A percentile compares a stretch with the other conserved stretches of the same genome.
Evolutionary conservation across 2,888 invertebrate species (phyloP).

Genomic region (Synanthedon formicaeformis): DNA sequence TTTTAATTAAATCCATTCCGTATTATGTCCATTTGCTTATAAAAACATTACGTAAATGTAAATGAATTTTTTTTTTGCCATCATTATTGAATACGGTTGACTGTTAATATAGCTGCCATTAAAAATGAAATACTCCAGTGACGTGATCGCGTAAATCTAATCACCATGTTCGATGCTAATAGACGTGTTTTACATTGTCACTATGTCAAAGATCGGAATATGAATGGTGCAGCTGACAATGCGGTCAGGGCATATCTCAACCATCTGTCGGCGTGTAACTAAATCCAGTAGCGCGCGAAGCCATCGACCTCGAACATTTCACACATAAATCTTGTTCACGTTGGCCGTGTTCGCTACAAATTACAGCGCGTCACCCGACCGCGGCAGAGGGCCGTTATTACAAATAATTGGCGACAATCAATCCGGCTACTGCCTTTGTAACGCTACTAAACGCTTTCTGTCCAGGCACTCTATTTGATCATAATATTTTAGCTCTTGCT

Average conservation of each 20-base stretch:
- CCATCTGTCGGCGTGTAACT: neutral
- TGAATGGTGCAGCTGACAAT: neutral
- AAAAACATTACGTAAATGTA: too few relatives aligned
- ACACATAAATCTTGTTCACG: slow-evolving; percentile 49
- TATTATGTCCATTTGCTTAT: too few relatives aligned
- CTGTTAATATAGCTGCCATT: too few relatives aligned
- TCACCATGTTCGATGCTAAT: too few relatives aligned
- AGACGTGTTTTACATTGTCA: too few relatives aligned
- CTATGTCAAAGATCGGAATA: neutral
- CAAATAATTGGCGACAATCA: slow-evolving; percentile 66
- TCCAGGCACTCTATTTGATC: neutral
- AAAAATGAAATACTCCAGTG: too few relatives aligned
- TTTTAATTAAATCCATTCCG: too few relatives aligned
- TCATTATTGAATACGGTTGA: too few relatives aligned
- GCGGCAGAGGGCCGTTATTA: slow-evolving; percentile 45
- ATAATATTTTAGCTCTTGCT: too few relatives aligned
- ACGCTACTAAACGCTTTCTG: slow-evolving; percentile 9
- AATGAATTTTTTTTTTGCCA: too few relatives aligned
- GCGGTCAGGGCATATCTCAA: neutral
- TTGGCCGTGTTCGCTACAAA: slow-evolving; percentile 33
- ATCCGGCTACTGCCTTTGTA: slow-evolving; percentile 41
- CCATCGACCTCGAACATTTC: slow-evolving; percentile 50
- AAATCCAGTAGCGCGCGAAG: slow-evolving; percentile 4
- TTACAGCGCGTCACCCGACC: slow-evolving; percentile 44
- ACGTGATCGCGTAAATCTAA: too few relatives aligned